Evolutionary conservation across 2,113 vertebrate species (phyloP).

Genomic region (Scomber colias): DNA sequence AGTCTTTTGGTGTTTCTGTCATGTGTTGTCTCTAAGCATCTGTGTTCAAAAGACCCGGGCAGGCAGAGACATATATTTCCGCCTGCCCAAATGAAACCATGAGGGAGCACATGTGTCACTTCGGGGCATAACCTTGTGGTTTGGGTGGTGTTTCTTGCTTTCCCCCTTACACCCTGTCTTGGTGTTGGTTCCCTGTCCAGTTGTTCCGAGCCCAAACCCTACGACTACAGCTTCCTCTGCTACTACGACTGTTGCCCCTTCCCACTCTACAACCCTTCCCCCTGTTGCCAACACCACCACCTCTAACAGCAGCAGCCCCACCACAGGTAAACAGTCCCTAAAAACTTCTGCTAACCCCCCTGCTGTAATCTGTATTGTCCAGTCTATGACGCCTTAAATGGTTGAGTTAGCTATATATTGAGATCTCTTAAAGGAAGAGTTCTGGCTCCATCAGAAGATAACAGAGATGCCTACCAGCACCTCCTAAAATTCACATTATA

Average conservation of each 20-base stretch:
- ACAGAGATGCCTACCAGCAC: too few species aligned
- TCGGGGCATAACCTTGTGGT: conserved; percentile 41
- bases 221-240: rapidly evolving
- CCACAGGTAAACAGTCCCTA: conserved; percentile 71
- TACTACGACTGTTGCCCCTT: rapidly evolving
- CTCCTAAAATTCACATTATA: too few species aligned
- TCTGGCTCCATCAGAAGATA: too few species aligned
- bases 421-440: not conserved
- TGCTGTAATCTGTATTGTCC: conserved; percentile 16
- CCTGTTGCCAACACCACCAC: conserved; percentile 28
- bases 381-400: too few species aligned
- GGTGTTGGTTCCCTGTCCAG: conserved; percentile 70
- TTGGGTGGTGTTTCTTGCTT: conserved; percentile 42
- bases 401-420: not conserved
- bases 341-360: conserved; percentile 1
- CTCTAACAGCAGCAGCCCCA: conserved; percentile 28
- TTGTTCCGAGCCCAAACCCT: rapidly evolving
- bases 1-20: conserved; percentile 8
- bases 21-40: conserved; percentile 24
- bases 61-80: not conserved
- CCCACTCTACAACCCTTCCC: not conserved
- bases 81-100: not conserved
- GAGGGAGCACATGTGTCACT: not conserved
- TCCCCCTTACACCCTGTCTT: conserved; percentile 35
- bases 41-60: not conserved